A percentile compares a stretch with the other conserved stretches of the same genome.
These are phyloP conservation scores for Kryptolebias ocellatus DNA, from an alignment of 2,797 vertebrate species.

Conservation along the genomic window DNA sequence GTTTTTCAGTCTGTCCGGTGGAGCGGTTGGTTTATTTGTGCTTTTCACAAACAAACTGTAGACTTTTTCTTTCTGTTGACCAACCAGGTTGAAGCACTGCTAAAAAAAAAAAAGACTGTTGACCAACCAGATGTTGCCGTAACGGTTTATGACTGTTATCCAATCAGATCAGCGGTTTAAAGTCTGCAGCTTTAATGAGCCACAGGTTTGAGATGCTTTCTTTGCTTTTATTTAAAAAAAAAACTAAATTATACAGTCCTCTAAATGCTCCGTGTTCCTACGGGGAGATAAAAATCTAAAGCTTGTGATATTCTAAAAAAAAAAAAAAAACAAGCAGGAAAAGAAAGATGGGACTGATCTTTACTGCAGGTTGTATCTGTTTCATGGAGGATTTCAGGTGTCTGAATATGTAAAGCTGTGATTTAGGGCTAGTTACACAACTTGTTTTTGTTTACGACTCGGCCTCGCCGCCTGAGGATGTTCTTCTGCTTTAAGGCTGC, in stretches of 20 bases:
- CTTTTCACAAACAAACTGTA: conserved; percentile 22
- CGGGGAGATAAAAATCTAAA: not conserved
- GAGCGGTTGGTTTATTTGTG: not conserved
- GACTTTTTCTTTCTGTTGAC: conserved; percentile 17
- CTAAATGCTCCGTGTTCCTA: not conserved
- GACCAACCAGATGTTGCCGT: conserved; percentile 34
- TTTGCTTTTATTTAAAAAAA: conserved; percentile 2
- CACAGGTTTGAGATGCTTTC: not conserved
- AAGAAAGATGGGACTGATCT: conserved; percentile 7
- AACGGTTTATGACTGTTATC: conserved; percentile 54
- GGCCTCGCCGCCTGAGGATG: conserved; percentile 47
- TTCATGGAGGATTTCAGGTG: conserved; percentile 19
- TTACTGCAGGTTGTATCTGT: conserved; percentile 13
- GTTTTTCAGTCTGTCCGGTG: not conserved
- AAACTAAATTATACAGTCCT: not conserved
- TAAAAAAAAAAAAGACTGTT: conserved; percentile 43
- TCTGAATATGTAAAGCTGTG: conserved; percentile 72
- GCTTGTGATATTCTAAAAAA: not conserved
- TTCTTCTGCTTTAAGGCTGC: conserved; percentile 62
- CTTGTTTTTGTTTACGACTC: conserved; percentile 28
- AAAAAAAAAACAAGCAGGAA: not conserved
- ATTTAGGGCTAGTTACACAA: conserved; percentile 64
- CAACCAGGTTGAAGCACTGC: conserved; percentile 38
- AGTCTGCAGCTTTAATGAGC: not conserved
- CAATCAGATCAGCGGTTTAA: conserved; percentile 11